Evolutionary conservation across 2,888 invertebrate species (phyloP), one percentile per base, ranked within the genome.

Genomic region (Melanargia galathea): DNA sequence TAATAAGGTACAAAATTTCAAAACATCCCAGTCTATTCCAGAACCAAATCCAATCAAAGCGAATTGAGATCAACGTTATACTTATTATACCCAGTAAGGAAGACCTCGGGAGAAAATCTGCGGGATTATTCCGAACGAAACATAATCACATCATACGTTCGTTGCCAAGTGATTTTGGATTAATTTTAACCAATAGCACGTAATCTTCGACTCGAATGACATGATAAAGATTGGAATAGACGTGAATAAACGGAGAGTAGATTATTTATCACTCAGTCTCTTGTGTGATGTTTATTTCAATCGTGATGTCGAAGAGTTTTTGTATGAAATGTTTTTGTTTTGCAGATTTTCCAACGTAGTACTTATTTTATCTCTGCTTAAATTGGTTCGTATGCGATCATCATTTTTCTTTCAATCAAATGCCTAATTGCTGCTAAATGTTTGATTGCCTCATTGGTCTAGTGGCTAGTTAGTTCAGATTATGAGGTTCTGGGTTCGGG

Each of bases 141-240:
- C 43, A 55, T 70, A 71, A 71, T 71, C 64, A 64, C 63, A 68
- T 69, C 68, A 66, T 68, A 62, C 61, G 55, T 69, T 65, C 65
- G 73, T 76, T 75, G 71, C 73, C 73, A 76, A 76, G 77, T 73
- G 75, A 81, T 75, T 76, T 68, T 63, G 72, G 72, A 76, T 79
- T 76, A 75, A 73, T 76, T 71, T 70, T 59, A 65, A 66, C 68
- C 65, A 63, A 66, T 66, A 65, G 26, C 54, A 40, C 54, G 26
- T 64, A 54, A 67, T 67, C 64, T 49, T 11, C 18, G 40, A 18
- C 49, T 51, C 30, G 49, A 59, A 40, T 35, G 46, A 35, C 40
- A 30, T n/a, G 49, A 58, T 59, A 51, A 51, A 26, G 59, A 48
- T 49, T 24, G 38, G 20, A 22, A 20, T 13, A 35, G 48, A 30